Evolutionary conservation across 2,888 invertebrate genomes (phyloP).

Genomic region (Dermolepida albohirtum): DNA sequence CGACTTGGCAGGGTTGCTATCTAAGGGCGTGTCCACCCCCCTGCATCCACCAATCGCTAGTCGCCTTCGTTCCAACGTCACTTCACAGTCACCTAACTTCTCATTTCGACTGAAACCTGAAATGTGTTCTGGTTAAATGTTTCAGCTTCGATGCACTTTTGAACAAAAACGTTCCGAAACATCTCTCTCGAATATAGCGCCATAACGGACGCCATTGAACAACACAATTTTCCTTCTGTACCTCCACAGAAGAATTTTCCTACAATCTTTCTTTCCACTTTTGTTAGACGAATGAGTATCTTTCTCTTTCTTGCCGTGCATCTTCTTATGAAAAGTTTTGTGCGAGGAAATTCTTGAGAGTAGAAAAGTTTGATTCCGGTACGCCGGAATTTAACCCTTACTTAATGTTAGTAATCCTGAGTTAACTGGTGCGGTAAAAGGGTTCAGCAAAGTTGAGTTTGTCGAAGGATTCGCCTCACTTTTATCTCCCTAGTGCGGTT

Average conservation of each 20-base stretch:
- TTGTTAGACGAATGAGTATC: background rate
- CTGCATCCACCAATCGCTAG: constrained; percentile 56
- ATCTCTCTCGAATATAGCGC: constrained; percentile 1
- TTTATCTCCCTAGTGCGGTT: constrained; percentile 23
- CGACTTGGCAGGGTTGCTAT: constrained; percentile 58
- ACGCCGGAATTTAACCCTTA: constrained; percentile 46
- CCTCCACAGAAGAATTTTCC: background rate
- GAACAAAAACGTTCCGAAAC: constrained; percentile 40
- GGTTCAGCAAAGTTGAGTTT: constrained; percentile 57
- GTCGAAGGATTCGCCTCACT: constrained; percentile 56
- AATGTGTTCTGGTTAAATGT: constrained; percentile 58
- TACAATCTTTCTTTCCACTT: background rate
- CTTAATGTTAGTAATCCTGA: constrained; percentile 60
- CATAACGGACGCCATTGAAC: constrained; percentile 32
- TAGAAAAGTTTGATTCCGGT: constrained; percentile 23
- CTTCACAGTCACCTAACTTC: constrained; percentile 62
- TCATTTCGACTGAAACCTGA: constrained; percentile 60
- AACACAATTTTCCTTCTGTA: constrained; percentile 3
- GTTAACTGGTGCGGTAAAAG: constrained; percentile 56
- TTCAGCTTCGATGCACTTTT: constrained; percentile 47
- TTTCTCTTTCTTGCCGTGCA: background rate
- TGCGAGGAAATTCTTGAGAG: background rate
- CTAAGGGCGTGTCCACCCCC: constrained; percentile 48
- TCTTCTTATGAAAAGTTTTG: background rate
- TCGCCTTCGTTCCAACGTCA: constrained; percentile 58